phyloP scores from a whole-genome alignment of 2,888 invertebrate species.

The Drosophila birchii region DNA sequence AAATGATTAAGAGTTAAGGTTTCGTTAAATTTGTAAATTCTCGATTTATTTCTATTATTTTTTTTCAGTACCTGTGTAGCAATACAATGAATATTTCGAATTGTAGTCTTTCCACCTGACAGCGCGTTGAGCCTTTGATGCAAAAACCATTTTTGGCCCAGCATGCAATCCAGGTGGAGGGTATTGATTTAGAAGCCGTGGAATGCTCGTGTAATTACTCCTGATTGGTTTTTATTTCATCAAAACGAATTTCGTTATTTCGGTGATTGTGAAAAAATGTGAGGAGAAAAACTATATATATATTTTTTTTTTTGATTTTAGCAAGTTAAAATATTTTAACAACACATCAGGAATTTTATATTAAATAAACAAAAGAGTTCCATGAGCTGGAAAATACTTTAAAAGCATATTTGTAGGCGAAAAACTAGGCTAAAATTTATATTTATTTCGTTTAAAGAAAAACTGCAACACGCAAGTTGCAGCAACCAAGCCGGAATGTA shows the following conservation, averaged over 20 bases:
- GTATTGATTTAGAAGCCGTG: slow-evolving; percentile 24
- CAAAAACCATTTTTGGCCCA: slow-evolving; percentile 3
- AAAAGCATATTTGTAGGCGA: not conserved
- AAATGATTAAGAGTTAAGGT: slow-evolving; percentile 18
- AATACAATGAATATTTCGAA: not conserved
- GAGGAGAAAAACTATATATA: not conserved
- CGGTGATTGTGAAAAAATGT: not conserved
- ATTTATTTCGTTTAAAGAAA: not conserved
- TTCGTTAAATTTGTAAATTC: not conserved
- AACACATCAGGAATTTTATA: not conserved
- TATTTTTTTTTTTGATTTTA: not conserved
- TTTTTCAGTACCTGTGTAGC: not conserved
- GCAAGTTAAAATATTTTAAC: not conserved
- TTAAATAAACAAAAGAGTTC: not conserved
- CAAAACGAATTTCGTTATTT: not conserved
- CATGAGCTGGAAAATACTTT: not conserved
- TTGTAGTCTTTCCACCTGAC: slow-evolving; percentile 5
- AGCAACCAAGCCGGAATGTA: not conserved
- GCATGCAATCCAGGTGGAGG: slow-evolving; percentile 1
- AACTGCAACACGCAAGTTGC: not conserved
- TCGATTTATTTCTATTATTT: not conserved
- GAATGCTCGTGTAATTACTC: slow-evolving; percentile 13
- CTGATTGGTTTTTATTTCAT: not conserved
- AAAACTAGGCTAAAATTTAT: not conserved
- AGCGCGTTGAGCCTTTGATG: slow-evolving; percentile 5